These are phyloP conservation scores for Hylaeus volcanicus DNA, from an alignment of 1,140 invertebrate species.

Conservation along the genomic window DNA sequence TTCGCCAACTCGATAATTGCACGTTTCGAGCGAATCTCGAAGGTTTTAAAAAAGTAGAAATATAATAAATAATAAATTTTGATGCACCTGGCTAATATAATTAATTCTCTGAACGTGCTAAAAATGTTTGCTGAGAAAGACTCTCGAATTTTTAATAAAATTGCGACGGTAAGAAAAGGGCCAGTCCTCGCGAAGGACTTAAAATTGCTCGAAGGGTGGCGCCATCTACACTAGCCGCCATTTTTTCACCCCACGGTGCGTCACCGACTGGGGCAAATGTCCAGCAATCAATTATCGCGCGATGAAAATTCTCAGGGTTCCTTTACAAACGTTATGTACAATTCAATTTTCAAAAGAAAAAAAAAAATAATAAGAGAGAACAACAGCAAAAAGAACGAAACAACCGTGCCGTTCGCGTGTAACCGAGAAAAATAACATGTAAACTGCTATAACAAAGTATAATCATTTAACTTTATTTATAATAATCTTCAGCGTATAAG, in stretches of 20 bases:
- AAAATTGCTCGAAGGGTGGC: background rate
- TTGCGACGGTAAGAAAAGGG: no score
- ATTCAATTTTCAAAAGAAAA: background rate
- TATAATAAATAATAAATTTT: no score
- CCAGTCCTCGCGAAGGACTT: slow-evolving; percentile 6
- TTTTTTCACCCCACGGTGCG: no score
- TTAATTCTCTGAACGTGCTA: no score
- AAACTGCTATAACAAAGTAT: slow-evolving; percentile 50
- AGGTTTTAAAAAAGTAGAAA: no score
- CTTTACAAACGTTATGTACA: slow-evolving; percentile 38
- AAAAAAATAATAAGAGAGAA: background rate
- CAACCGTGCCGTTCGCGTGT: background rate
- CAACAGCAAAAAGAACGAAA: background rate
- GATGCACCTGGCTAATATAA: no score
- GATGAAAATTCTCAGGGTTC: slow-evolving; percentile 47
- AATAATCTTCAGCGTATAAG: slow-evolving; percentile 45
- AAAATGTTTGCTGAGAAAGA: background rate
- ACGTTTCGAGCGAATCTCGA: background rate
- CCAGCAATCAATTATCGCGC: background rate
- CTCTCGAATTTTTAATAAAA: background rate
- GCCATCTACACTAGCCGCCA: no score
- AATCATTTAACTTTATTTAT: slow-evolving; percentile 52
- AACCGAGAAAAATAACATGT: slow-evolving; percentile 37
- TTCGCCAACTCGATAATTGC: background rate
- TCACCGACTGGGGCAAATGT: no score